A percentile compares a stretch with the other conserved stretches of the same genome.
Evolutionary conservation across 92 coral and sea anemone species (phyloP).

Genomic region (Palythoa caribaeorum): DNA sequence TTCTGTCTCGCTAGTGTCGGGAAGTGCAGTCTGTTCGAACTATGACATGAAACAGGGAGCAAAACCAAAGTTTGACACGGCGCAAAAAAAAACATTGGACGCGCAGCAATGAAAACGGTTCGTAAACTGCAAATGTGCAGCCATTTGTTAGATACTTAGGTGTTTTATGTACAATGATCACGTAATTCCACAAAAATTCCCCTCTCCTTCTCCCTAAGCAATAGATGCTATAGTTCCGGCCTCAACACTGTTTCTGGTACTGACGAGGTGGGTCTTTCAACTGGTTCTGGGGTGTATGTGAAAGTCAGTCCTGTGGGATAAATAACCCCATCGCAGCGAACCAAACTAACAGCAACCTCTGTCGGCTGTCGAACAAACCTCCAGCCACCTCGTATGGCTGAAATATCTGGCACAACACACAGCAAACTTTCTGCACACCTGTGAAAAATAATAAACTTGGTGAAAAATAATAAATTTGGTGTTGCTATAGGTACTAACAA

Average conservation of each 20-base stretch:
- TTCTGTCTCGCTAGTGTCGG: no score
- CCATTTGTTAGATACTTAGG: neutral
- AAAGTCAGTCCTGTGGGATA: constrained; percentile 98
- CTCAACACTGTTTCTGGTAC: constrained; percentile 79
- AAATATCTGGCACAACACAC: constrained; percentile 98
- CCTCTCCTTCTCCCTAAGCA: neutral
- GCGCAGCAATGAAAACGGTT: no score
- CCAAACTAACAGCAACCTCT: constrained; percentile 96
- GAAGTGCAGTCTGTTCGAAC: no score
- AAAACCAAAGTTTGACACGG: no score
- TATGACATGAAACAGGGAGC: no score
- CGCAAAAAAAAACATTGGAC: no score
- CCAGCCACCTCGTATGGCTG: constrained; percentile 98
- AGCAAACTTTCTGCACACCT: constrained; percentile 96
- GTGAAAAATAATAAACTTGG: neutral
- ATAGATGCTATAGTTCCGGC: constrained; percentile 53
- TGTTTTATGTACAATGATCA: neutral
- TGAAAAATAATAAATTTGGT: no score
- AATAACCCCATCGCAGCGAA: constrained; percentile 95
- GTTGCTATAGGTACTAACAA: no score
- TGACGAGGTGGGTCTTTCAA: constrained; percentile 83
- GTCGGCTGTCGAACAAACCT: constrained; percentile 97
- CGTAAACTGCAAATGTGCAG: constrained; percentile 8
- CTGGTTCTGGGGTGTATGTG: constrained; percentile 98
- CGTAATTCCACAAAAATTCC: no score